These are phyloP conservation scores for Napeogenes sylphis DNA, from an alignment of 2,888 invertebrate genomes.

Conservation along the genomic window DNA sequence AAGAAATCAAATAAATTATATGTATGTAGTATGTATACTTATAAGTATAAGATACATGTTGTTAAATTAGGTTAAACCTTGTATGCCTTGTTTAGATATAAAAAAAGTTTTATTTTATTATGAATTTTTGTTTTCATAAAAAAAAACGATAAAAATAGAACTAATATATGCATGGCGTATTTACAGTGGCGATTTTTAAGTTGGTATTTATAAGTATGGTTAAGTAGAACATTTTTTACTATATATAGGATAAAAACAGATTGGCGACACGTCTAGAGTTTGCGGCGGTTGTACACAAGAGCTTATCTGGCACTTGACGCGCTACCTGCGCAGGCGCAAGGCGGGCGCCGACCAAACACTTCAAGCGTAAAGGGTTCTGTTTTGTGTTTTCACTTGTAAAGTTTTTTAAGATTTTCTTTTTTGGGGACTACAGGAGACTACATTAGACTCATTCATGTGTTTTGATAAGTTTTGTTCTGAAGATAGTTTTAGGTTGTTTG, in stretches of 20 bases:
- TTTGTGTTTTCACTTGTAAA: slow-evolving; percentile 39
- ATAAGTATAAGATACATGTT: no score
- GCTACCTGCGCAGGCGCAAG: slow-evolving; percentile 60
- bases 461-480: background rate
- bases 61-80: no score
- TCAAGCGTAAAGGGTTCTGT: slow-evolving; percentile 54
- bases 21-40: no score
- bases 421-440: slow-evolving; percentile 21
- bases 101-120: no score
- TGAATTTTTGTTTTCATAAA: no score
- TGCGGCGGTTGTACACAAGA: slow-evolving; percentile 31
- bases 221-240: background rate
- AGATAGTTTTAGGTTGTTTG: background rate
- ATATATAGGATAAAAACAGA: slow-evolving; percentile 13
- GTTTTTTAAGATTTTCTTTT: slow-evolving; percentile 34
- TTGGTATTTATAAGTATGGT: no score
- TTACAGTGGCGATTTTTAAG: no score
- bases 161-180: no score
- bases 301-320: slow-evolving; percentile 48
- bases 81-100: no score
- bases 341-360: slow-evolving; percentile 52
- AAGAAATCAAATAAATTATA: no score
- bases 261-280: slow-evolving; percentile 32
- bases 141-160: no score
- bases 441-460: slow-evolving; percentile 15